Percentiles rank a stretch among this genome's conserved stretches.
These are phyloP conservation scores for Gallinago undulata DNA, from an alignment of 2,113 vertebrate species.

Conservation along the genomic window DNA sequence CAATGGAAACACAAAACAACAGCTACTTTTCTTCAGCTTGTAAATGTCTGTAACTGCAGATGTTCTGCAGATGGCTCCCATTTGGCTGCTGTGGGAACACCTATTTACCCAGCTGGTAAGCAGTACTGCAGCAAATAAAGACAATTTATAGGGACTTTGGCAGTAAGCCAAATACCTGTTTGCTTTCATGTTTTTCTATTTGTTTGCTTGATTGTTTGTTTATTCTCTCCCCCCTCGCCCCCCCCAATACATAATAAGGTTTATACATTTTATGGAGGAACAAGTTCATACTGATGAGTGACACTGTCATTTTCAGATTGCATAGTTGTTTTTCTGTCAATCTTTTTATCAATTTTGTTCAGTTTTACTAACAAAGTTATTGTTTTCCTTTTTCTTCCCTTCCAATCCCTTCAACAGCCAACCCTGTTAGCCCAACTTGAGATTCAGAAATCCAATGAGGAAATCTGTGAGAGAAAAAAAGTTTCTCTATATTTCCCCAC, in stretches of 20 bases:
- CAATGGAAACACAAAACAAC: not conserved
- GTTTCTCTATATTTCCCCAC: not conserved
- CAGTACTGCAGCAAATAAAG: not conserved
- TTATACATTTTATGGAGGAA: no score
- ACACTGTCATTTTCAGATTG: no score
- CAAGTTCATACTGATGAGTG: no score
- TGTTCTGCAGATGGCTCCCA: not conserved
- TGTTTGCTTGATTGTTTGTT: no score
- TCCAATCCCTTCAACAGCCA: not conserved
- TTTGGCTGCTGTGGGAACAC: not conserved
- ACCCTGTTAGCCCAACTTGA: rapidly evolving
- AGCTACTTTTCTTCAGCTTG: not conserved
- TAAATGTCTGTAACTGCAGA: not conserved
- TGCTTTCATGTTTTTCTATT: not conserved
- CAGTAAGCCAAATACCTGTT: not conserved
- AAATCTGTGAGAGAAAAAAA: not conserved
- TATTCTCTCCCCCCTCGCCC: not conserved
- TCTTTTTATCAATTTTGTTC: not conserved
- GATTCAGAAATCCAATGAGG: not conserved
- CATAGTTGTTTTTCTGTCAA: not conserved
- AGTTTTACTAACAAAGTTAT: not conserved
- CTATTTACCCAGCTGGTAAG: not conserved
- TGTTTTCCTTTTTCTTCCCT: not conserved
- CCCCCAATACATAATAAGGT: no score
- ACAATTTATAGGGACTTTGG: not conserved